A percentile compares a stretch with the other conserved stretches of the same genome.
phyloP scores from a whole-genome alignment of 2,888 invertebrate species.

The Eremobia ochroleuca region DNA sequence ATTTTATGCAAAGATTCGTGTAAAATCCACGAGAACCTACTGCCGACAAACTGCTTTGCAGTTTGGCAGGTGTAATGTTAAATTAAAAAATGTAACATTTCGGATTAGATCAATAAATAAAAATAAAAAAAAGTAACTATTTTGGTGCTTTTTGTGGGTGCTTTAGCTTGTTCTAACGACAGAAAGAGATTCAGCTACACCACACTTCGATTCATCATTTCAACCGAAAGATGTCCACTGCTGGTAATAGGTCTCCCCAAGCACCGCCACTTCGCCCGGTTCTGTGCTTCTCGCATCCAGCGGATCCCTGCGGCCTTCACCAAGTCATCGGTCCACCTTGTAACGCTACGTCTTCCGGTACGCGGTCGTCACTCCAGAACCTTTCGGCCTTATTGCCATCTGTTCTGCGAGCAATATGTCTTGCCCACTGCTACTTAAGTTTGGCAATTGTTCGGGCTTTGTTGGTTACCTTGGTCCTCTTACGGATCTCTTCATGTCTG shows the following conservation, averaged over 20 bases:
- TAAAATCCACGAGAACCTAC: too few species aligned
- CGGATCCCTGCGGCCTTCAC: not conserved
- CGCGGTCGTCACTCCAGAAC: too few species aligned
- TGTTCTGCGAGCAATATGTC: too few species aligned
- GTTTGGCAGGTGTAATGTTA: too few species aligned
- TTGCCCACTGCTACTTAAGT: not conserved
- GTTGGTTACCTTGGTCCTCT: not conserved
- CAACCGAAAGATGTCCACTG: not conserved
- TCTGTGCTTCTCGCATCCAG: not conserved
- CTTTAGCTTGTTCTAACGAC: not conserved
- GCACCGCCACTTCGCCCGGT: not conserved
- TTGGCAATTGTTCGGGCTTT: not conserved
- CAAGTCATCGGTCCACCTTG: too few species aligned
- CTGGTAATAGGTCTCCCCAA: not conserved
- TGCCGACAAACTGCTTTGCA: too few species aligned
- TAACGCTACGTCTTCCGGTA: too few species aligned
- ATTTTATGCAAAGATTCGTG: too few species aligned
- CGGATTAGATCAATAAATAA: too few species aligned
- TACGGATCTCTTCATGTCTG: not conserved
- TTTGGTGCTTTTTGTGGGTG: not conserved
- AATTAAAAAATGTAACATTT: too few species aligned
- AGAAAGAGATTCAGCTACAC: not conserved
- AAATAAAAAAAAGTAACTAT: too few species aligned
- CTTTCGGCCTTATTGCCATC: too few species aligned
- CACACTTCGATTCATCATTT: not conserved